These are phyloP conservation scores for Hirudo medicinalis DNA, from an alignment of 1,140 invertebrate genomes.

Conservation along the genomic window DNA sequence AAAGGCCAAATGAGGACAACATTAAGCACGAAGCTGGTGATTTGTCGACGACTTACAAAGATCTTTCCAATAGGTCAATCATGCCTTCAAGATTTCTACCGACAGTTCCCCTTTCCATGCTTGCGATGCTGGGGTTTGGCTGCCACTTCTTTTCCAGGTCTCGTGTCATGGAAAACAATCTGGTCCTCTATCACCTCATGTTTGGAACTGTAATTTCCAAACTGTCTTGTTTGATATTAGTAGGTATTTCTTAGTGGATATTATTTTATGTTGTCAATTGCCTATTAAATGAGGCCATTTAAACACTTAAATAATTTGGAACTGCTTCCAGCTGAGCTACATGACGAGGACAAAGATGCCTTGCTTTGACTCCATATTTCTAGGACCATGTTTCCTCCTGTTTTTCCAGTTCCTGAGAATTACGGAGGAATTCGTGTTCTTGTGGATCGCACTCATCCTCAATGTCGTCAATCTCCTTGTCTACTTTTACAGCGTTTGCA, in stretches of 20 bases:
- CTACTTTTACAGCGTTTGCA: constrained; percentile 65
- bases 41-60: too few relatives aligned
- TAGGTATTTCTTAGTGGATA: neutral
- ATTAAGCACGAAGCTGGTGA: too few relatives aligned
- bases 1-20: too few relatives aligned
- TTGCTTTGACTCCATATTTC: constrained; percentile 69
- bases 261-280: too few relatives aligned
- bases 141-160: neutral
- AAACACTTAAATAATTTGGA: too few relatives aligned
- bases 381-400: neutral
- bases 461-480: constrained; percentile 49
- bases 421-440: neutral
- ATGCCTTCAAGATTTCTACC: neutral
- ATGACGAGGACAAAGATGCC: constrained; percentile 98
- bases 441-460: neutral
- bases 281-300: too few relatives aligned
- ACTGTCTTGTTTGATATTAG: neutral
- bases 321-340: constrained; percentile 67
- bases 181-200: constrained; percentile 7
- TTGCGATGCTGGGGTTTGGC: neutral
- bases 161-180: neutral
- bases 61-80: too few relatives aligned
- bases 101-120: neutral
- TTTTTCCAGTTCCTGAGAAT: neutral
- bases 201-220: neutral